Evolutionary conservation across 2,113 vertebrate species (phyloP), one percentile per base, ranked within the genome.

Genomic region (Alligator sinensis): DNA sequence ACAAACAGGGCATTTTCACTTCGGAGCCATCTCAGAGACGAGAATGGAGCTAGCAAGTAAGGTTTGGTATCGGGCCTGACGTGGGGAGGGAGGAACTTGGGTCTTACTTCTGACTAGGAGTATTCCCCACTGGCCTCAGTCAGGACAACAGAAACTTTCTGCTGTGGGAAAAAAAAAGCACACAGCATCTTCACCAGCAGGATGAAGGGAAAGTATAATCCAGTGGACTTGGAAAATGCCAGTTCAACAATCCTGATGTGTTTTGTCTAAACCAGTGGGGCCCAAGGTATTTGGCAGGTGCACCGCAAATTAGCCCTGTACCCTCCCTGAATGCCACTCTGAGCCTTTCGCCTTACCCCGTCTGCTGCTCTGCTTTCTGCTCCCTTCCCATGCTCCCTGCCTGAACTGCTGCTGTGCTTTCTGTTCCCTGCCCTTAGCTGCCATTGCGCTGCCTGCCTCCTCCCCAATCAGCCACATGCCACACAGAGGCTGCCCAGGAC

Each of bases 121-220:
- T 87, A 76, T 58, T 55, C 5, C 13, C 24, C 19, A 57, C 21
- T 55, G 38, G 14, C 17, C 86, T 19, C 30, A 30, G 13, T 68
- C 27, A 30, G 64, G 64, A 9, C 18, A 30, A 24, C 2, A 68
- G 47, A 47, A 47, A 47, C 47, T 47, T 13, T 55, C 47, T 72
- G 28, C 6, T 79, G 14, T 72, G 17, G 22, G 22, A 87, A 38
- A 30, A 12, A 6, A 0, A 62, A 4, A 62, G 22, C 12, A 25
- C 0, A 0, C 34, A 0, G 0, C 2, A 22, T n/a, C 57, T 76
- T 84, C 60, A 34, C 11, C 54, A 78, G 63, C 3, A 22, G 64
- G 4, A 47, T 12, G 22, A 24, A 14, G 4, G 80, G 72, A 85
- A 85, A 2, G n/a, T 76, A 11, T 19, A 4, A 94, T 58, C 59